A percentile compares a stretch with the other conserved stretches of the same genome.
phyloP scores from a whole-genome alignment of 2,888 invertebrate genomes.

The Podabrus alpinus region DNA sequence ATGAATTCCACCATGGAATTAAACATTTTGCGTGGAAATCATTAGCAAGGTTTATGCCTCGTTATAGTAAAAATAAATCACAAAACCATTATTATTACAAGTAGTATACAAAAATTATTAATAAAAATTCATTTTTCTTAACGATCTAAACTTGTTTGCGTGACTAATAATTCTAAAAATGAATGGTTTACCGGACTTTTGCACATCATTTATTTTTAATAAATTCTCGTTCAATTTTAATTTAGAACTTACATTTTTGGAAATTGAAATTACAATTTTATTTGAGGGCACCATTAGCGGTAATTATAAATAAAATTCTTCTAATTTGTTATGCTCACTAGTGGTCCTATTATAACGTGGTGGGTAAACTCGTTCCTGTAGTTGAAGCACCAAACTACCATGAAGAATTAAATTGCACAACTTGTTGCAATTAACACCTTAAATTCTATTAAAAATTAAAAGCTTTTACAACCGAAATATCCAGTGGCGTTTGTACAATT shows the following conservation, averaged over 20 bases:
- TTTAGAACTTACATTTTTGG: not conserved
- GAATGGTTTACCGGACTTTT: not conserved
- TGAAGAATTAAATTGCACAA: not conserved
- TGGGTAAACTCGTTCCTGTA: not conserved
- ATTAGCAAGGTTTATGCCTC: no score
- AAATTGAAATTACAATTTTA: not conserved
- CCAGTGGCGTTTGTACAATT: not conserved
- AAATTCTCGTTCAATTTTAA: not conserved
- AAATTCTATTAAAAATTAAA: not conserved
- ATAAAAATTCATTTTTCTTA: not conserved
- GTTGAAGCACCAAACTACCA: not conserved
- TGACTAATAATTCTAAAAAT: not conserved
- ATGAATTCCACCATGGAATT: not conserved
- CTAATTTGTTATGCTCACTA: not conserved
- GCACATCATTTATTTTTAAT: not conserved
- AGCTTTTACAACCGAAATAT: not conserved
- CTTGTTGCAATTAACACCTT: not conserved
- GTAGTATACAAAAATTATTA: no score
- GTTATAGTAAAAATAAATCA: no score
- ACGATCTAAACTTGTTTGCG: not conserved
- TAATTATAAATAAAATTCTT: not conserved
- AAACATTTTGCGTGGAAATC: no score
- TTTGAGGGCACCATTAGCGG: not conserved
- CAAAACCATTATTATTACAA: no score
- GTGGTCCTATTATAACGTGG: not conserved